Conservation (phyloP, 1,140 invertebrate species). For the Dendrolimus punctatus region DNA sequence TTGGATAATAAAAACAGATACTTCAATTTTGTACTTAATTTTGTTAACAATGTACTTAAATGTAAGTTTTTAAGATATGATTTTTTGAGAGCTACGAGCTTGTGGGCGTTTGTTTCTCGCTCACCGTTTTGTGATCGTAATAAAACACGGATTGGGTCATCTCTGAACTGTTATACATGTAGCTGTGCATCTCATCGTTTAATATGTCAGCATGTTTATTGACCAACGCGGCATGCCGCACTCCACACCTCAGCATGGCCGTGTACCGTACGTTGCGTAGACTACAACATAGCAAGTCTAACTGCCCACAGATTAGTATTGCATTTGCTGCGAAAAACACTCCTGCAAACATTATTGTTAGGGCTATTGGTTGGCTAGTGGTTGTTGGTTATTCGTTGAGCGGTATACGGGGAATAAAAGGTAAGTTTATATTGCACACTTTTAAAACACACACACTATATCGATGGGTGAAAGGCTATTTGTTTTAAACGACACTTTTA, state of each 20-base stretch:
- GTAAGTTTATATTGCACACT: too few species aligned
- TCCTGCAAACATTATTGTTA: conserved; percentile 20
- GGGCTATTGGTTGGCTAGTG: too few species aligned
- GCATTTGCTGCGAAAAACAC: conserved; percentile 49
- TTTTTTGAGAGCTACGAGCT: too few species aligned
- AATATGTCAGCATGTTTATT: conserved; percentile 14
- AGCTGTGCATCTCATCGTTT: conserved; percentile 38
- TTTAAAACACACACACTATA: too few species aligned
- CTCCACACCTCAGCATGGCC: conserved; percentile 32
- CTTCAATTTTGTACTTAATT: too few species aligned
- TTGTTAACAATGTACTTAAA: too few species aligned
- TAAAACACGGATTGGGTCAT: conserved; percentile 29
- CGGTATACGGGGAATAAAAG: too few species aligned
- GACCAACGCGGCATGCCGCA: conserved; percentile 20
- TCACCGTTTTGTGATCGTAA: conserved; percentile 35
- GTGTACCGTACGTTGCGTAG: conserved; percentile 45
- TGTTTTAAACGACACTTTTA: too few species aligned
- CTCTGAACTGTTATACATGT: conserved; percentile 37
- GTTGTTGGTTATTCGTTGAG: too few species aligned
- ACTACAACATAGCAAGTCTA: conserved; percentile 50
- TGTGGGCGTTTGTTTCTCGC: not conserved
- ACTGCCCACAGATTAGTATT: conserved; percentile 52
- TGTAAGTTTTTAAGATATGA: too few species aligned
- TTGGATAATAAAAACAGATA: too few species aligned
- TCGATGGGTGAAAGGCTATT: too few species aligned